A percentile compares a stretch with the other conserved stretches of the same genome.
Conservation (phyloP, 2,888 invertebrate species). For the Creontiades dilutus region DNA sequence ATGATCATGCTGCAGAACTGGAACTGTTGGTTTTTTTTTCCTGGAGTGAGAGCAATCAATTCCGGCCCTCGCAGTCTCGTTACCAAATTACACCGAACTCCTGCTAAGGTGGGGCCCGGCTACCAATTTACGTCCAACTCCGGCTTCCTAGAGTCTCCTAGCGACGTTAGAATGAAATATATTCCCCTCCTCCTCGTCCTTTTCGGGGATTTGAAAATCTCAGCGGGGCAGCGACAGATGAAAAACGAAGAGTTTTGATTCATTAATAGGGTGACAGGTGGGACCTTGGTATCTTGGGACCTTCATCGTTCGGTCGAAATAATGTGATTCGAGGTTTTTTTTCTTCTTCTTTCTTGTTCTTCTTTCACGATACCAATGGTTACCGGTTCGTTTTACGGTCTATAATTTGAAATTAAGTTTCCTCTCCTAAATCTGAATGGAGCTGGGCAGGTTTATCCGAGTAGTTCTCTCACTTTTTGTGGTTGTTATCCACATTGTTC, state of each 20-base stretch:
- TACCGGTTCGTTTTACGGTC: not conserved
- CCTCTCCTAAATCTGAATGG: no score
- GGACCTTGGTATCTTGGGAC: not conserved
- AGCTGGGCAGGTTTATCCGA: no score
- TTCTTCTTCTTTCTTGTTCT: not conserved
- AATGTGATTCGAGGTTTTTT: slow-evolving; percentile 24
- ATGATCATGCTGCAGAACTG: no score
- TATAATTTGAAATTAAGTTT: not conserved
- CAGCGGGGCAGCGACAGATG: slow-evolving; percentile 41
- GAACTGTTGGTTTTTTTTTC: slow-evolving; percentile 58
- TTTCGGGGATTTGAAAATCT: slow-evolving; percentile 56
- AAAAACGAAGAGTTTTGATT: slow-evolving; percentile 28
- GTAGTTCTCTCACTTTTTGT: no score
- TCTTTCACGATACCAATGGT: not conserved
- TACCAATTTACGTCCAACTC: slow-evolving; percentile 48
- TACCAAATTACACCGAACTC: slow-evolving; percentile 52
- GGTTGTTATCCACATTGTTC: no score
- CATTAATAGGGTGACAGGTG: slow-evolving; percentile 58
- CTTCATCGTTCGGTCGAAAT: not conserved
- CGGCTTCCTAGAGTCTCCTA: not conserved
- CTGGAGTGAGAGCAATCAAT: slow-evolving; percentile 52
- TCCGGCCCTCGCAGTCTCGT: slow-evolving; percentile 17
- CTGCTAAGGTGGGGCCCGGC: not conserved
- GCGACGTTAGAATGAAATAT: slow-evolving; percentile 22
- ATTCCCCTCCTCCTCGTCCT: not conserved